Evolutionary conservation across 2,797 vertebrate species (phyloP).

Genomic region (Myioborus miniatus): DNA sequence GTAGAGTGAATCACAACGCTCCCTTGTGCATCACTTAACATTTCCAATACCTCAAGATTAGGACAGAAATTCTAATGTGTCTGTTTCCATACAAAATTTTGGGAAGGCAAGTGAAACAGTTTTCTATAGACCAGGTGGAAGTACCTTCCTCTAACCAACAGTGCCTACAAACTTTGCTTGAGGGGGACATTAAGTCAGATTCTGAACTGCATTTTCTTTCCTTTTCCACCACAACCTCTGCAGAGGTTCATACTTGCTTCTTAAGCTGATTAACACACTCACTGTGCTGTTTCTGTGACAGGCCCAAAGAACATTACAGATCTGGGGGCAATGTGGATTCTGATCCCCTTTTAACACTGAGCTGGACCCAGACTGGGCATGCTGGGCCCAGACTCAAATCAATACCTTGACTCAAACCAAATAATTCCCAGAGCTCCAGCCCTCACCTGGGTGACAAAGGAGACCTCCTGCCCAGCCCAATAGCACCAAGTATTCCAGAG

Average conservation of each 20-base stretch:
- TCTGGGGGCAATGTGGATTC: background rate
- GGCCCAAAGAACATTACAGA: rapidly evolving
- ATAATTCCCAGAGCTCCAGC: background rate
- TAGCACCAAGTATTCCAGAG: slow-evolving; percentile 91
- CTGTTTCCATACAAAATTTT: background rate
- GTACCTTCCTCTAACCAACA: background rate
- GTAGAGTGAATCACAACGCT: background rate
- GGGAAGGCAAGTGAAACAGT: background rate
- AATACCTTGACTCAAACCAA: rapidly evolving
- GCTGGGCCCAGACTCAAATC: background rate
- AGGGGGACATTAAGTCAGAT: background rate
- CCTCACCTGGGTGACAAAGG: slow-evolving; percentile 89
- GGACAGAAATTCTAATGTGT: background rate
- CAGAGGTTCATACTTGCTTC: background rate
- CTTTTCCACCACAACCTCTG: background rate
- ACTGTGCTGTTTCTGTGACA: background rate
- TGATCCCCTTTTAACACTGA: background rate
- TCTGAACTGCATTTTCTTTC: background rate
- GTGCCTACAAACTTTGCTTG: background rate
- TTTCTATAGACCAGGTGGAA: background rate
- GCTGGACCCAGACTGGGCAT: background rate
- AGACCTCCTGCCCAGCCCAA: slow-evolving; percentile 92
- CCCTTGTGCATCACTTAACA: background rate
- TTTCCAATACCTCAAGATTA: background rate
- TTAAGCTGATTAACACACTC: background rate